Conservation (phyloP, 2,888 invertebrate genomes). For the Camptogramma bilineatum region DNA sequence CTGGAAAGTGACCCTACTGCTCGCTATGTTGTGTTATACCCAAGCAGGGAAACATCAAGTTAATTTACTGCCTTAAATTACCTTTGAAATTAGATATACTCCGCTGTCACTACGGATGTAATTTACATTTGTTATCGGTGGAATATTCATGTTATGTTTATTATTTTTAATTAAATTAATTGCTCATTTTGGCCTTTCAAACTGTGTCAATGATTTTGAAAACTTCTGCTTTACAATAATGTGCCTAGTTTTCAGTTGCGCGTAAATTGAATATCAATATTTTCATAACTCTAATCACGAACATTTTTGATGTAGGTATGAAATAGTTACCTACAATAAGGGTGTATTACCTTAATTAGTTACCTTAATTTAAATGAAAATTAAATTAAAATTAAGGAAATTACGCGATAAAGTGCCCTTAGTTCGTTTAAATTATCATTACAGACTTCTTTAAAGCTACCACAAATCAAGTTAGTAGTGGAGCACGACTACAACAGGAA, state of each 20-base stretch:
- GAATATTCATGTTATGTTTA: conserved; percentile 60
- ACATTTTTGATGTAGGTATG: background rate
- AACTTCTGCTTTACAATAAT: background rate
- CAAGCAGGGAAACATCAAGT: conserved; percentile 60
- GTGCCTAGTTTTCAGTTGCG: background rate
- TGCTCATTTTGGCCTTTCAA: conserved; percentile 2
- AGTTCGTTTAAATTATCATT: too few species aligned
- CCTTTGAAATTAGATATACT: conserved; percentile 69
- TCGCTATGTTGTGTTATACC: conserved; percentile 53
- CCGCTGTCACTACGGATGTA: conserved; percentile 63
- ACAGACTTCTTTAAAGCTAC: too few species aligned
- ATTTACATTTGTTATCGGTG: conserved; percentile 68
- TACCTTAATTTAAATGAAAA: too few species aligned
- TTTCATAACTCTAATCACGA: background rate
- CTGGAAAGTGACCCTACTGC: conserved; percentile 14
- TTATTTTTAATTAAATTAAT: conserved; percentile 16
- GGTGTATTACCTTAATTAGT: too few species aligned
- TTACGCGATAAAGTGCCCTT: too few species aligned
- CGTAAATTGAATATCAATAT: background rate
- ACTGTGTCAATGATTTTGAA: conserved; percentile 1
- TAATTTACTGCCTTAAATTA: conserved; percentile 66
- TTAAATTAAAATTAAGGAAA: too few species aligned
- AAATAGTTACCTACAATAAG: too few species aligned
- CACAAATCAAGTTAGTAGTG: too few species aligned
- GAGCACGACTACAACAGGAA: too few species aligned